Conservation (phyloP, 2,888 invertebrate species). For the Anaspis maculata region DNA sequence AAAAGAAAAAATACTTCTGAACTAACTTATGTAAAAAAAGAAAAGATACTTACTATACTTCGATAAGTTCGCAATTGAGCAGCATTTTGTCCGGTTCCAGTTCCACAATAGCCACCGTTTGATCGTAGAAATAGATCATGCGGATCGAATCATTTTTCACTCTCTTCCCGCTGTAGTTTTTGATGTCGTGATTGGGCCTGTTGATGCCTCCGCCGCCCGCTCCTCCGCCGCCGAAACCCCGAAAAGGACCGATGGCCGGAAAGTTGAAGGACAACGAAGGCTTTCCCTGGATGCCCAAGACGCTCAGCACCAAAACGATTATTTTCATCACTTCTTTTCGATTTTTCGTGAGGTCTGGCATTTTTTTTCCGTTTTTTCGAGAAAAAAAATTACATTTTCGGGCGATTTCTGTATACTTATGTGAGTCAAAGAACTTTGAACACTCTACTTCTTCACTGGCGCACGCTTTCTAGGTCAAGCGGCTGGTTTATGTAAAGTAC, state of each 20-base stretch:
- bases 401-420: too few species aligned
- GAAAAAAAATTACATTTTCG: too few species aligned
- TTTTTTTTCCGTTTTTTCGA: too few species aligned
- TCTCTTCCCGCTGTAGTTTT: slow-evolving; percentile 35
- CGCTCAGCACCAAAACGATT: background rate
- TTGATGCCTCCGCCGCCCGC: background rate
- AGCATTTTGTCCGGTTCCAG: slow-evolving; percentile 62
- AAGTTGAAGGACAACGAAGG: background rate
- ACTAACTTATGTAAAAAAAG: too few species aligned
- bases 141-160: slow-evolving; percentile 57
- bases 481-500: too few species aligned
- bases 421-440: too few species aligned
- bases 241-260: background rate
- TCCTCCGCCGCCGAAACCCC: background rate
- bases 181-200: background rate
- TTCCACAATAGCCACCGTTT: slow-evolving; percentile 76
- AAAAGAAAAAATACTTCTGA: too few species aligned
- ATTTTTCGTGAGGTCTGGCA: too few species aligned
- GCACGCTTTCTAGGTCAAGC: too few species aligned
- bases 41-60: slow-evolving; percentile 74
- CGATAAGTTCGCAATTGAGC: slow-evolving; percentile 73
- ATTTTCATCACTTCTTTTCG: too few species aligned
- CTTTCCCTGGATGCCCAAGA: background rate
- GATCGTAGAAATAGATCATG: slow-evolving; percentile 74
- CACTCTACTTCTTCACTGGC: too few species aligned